Evolutionary conservation across 2,888 invertebrate species (phyloP).

Genomic region (Gymnoscelis rufifasciata): DNA sequence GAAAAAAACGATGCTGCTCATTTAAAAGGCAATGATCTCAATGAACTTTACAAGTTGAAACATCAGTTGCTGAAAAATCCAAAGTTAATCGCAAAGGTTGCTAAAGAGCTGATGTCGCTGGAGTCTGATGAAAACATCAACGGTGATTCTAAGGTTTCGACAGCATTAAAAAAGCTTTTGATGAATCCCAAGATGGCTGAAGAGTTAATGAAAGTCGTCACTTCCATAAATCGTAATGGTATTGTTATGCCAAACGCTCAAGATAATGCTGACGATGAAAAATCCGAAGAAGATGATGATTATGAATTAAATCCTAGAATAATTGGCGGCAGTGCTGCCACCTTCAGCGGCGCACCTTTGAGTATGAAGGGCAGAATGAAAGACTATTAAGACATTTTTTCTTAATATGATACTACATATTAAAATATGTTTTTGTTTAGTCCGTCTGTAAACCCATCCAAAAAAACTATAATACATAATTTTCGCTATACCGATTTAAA

Average conservation of each 20-base stretch:
- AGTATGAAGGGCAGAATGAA: constrained; percentile 47
- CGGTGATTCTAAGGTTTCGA: too few relatives aligned
- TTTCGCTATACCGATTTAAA: too few relatives aligned
- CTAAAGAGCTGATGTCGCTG: neutral
- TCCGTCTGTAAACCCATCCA: too few relatives aligned
- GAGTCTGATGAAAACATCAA: too few relatives aligned
- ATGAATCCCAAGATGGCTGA: too few relatives aligned
- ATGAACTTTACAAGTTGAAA: neutral
- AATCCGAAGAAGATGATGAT: constrained; percentile 18
- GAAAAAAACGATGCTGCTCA: too few relatives aligned
- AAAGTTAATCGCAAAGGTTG: neutral
- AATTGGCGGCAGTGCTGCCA: constrained; percentile 59
- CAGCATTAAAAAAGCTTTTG: too few relatives aligned
- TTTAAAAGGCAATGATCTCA: neutral
- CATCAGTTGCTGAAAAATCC: neutral
- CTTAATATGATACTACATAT: too few relatives aligned
- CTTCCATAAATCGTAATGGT: too few relatives aligned
- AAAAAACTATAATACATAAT: too few relatives aligned
- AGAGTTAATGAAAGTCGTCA: too few relatives aligned
- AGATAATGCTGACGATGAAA: constrained; percentile 7
- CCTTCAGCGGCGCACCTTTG: constrained; percentile 57
- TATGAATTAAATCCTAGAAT: constrained; percentile 31
- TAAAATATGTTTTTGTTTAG: too few relatives aligned
- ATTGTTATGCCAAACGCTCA: neutral
- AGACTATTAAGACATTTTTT: neutral